Evolutionary conservation across 2,797 vertebrate species (phyloP).

Genomic region (Clarias fuscus): DNA sequence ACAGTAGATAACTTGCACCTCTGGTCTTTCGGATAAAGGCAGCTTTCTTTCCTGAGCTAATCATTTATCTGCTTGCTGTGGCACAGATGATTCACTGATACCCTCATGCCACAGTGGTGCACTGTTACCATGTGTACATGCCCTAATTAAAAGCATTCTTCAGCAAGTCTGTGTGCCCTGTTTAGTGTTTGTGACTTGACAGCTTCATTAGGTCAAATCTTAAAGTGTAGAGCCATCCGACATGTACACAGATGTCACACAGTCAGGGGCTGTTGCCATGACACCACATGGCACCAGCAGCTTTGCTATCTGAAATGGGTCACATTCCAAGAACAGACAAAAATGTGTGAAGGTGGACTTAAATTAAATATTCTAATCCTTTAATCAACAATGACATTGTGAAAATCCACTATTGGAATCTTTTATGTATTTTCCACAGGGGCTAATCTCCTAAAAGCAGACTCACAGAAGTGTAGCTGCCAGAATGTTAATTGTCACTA

Average conservation of each 20-base stretch:
- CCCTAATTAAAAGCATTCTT: slow-evolving; percentile 55
- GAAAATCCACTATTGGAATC: background rate
- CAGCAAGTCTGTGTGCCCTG: slow-evolving; percentile 35
- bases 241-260: slow-evolving; percentile 34
- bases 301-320: slow-evolving; percentile 33
- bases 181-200: slow-evolving; percentile 38
- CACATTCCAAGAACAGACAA: slow-evolving; percentile 21
- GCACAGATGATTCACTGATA: slow-evolving; percentile 6
- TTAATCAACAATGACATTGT: background rate
- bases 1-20: background rate
- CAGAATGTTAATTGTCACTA: slow-evolving; percentile 29
- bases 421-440: background rate
- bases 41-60: slow-evolving; percentile 12
- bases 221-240: slow-evolving; percentile 22
- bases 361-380: background rate
- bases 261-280: slow-evolving; percentile 42
- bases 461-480: slow-evolving; percentile 27
- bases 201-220: slow-evolving; percentile 47
- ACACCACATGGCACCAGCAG: slow-evolving; percentile 34
- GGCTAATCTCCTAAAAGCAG: background rate
- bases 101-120: slow-evolving; percentile 13
- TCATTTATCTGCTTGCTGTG: slow-evolving; percentile 20
- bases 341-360: background rate
- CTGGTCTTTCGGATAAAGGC: slow-evolving; percentile 13
- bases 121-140: slow-evolving; percentile 26